Conservation (phyloP, 2,113 vertebrate genomes). For the Grus americana region DNA sequence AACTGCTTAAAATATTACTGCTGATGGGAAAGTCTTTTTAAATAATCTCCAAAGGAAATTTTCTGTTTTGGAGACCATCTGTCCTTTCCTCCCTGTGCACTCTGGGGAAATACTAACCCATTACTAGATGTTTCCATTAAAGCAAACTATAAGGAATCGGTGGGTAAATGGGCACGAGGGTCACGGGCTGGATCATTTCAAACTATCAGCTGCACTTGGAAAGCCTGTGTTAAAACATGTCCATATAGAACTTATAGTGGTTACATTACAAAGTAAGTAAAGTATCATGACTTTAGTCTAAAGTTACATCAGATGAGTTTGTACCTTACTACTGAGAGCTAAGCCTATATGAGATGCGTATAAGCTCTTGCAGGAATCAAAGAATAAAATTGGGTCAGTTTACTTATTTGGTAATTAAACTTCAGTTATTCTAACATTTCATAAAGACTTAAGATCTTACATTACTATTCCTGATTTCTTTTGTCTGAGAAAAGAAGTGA, state of each 20-base stretch:
- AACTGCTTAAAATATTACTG: constrained; percentile 39
- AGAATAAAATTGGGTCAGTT: not conserved
- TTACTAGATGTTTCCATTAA: not conserved
- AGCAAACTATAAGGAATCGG: not conserved
- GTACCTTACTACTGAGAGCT: not conserved
- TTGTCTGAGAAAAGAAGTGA: not conserved
- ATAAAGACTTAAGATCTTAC: not conserved
- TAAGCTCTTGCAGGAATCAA: not conserved
- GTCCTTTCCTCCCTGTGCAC: not conserved
- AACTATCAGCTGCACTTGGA: not conserved
- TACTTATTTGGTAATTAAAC: not conserved
- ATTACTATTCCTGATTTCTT: not conserved
- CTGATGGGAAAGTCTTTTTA: constrained; percentile 34
- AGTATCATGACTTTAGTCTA: not conserved
- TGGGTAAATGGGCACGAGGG: not conserved
- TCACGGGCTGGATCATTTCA: not conserved
- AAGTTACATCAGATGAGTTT: not conserved
- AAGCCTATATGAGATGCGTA: not conserved
- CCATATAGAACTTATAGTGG: not conserved
- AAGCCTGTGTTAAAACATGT: not conserved
- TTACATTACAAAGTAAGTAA: not conserved
- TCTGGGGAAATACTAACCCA: constrained; percentile 29
- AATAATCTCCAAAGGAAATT: constrained; percentile 47
- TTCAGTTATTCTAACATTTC: not conserved
- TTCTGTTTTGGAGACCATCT: constrained; percentile 28